A percentile compares a stretch with the other conserved stretches of the same genome.
These are phyloP conservation scores for Pherbina coryleti DNA, from an alignment of 2,888 invertebrate species.

Conservation along the genomic window DNA sequence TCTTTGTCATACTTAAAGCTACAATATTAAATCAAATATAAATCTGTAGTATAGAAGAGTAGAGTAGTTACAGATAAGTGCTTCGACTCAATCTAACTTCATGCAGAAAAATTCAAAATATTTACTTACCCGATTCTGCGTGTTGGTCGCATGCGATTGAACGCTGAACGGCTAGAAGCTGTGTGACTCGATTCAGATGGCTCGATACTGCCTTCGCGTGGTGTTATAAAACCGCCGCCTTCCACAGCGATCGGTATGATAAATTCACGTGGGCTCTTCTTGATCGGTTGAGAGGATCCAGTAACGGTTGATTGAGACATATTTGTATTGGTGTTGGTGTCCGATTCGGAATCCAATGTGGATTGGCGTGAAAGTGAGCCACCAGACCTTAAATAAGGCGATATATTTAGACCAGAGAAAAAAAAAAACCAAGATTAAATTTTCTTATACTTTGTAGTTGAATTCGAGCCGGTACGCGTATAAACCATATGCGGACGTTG, in stretches of 20 bases:
- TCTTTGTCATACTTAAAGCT: no score
- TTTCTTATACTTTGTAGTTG: slow-evolving; percentile 60
- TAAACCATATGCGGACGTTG: slow-evolving; percentile 70
- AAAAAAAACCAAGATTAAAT: not conserved
- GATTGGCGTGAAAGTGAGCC: slow-evolving; percentile 72
- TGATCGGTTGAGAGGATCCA: slow-evolving; percentile 77
- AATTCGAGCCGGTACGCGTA: slow-evolving; percentile 64
- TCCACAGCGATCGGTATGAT: slow-evolving; percentile 95
- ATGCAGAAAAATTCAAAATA: not conserved
- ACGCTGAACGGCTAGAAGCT: slow-evolving; percentile 72
- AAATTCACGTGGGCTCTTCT: slow-evolving; percentile 90
- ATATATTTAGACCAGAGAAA: slow-evolving; percentile 11
- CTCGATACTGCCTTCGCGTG: slow-evolving; percentile 79
- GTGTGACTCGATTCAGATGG: slow-evolving; percentile 77
- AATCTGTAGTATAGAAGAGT: not conserved
- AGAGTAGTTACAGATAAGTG: no score
- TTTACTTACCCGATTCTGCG: slow-evolving; percentile 77
- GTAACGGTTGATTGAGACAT: slow-evolving; percentile 74
- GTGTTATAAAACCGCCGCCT: slow-evolving; percentile 82
- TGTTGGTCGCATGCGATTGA: slow-evolving; percentile 70
- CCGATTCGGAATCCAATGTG: slow-evolving; percentile 80
- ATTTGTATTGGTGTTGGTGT: slow-evolving; percentile 68
- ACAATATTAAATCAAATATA: no score
- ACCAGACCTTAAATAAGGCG: slow-evolving; percentile 57
- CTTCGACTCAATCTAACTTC: not conserved